Percentiles rank a stretch among this genome's conserved stretches.
Conservation (phyloP, 35 echinoderm and acorn worm genomes). For the Apostichopus japonicus region DNA sequence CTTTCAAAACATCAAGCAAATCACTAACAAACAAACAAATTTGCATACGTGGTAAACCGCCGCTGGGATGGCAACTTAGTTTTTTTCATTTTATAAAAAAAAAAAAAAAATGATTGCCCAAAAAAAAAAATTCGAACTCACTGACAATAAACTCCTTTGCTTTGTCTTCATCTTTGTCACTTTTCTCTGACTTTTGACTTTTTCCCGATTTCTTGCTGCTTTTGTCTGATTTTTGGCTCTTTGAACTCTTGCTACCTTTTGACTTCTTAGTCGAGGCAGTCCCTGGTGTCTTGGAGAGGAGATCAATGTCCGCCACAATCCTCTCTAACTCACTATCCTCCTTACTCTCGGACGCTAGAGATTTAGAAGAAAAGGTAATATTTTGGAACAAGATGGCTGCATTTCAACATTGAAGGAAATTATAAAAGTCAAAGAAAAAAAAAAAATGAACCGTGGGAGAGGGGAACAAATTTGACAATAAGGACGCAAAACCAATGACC, state of each 20-base stretch:
- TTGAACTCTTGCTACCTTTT: slow-evolving; percentile 62
- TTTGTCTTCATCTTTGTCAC: slow-evolving; percentile 44
- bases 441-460: too few relatives aligned
- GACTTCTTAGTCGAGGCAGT: slow-evolving; percentile 7
- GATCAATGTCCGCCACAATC: neutral
- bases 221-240: slow-evolving; percentile 80
- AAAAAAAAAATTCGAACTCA: slow-evolving; percentile 47
- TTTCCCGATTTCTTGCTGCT: slow-evolving; percentile 60
- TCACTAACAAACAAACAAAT: too few relatives aligned
- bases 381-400: too few relatives aligned
- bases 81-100: neutral
- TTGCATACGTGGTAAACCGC: too few relatives aligned
- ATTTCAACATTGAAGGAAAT: too few relatives aligned
- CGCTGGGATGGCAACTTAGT: too few relatives aligned
- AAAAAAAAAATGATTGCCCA: neutral
- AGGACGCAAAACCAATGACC: too few relatives aligned
- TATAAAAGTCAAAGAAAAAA: too few relatives aligned
- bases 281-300: slow-evolving; percentile 5
- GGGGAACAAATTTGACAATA: too few relatives aligned
- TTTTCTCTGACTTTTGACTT: slow-evolving; percentile 53
- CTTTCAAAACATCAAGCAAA: neutral
- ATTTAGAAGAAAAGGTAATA: neutral
- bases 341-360: slow-evolving; percentile 11
- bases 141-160: slow-evolving; percentile 81
- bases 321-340: slow-evolving; percentile 22